Evolutionary conservation across 2,797 vertebrate genomes (phyloP), one percentile per base, ranked within the genome.

Genomic region (Bradypodion ventrale): DNA sequence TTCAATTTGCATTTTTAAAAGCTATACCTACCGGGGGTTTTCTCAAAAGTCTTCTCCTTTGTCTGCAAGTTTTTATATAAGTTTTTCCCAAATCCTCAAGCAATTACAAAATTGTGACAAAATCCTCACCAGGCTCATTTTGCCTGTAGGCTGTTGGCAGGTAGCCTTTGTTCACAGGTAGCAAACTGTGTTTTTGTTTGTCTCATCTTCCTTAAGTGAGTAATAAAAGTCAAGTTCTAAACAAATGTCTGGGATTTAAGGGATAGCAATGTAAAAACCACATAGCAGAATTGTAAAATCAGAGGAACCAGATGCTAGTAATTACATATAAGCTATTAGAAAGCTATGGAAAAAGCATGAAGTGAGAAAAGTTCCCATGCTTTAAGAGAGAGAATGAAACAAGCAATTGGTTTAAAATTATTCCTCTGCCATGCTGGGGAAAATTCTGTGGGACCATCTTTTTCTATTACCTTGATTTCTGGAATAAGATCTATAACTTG

Each of bases 281-380:
- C 91, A n/a, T 35, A 70, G 81, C 78, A 19, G 49, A 70, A 46
- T 82, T 84, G 69, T 83, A 83, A 82, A 89, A 89, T 87, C 88
- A 84, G 87, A 77, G 85, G 60, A 60, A 90, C 86, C 90, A 94
- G 91, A 92, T 91, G 92, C 88, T 93, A 84, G 74, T 91, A 91
- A 92, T 93, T 92, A 90, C 88, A 89, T 83, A 72, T 85, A 84
- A 87, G 88, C 46, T 78, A 68, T 77, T 62, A 52, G 1, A 27
- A 83, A 91, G 70, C 37, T 62, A 75, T 37, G 59, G 29, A 69
- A 46, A 80, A 68, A 75, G 32, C 6, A 37, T 19, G n/a, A 25
- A 73, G 70, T 15, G 4, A n/a, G 72, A 75, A 72, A 84, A 83
- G 84, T 75, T 80, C 73, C 5, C 63, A 4, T 29, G 78, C 35